Evolutionary conservation across 2,797 vertebrate species (phyloP).

Genomic region (Phylloscopus collybita): DNA sequence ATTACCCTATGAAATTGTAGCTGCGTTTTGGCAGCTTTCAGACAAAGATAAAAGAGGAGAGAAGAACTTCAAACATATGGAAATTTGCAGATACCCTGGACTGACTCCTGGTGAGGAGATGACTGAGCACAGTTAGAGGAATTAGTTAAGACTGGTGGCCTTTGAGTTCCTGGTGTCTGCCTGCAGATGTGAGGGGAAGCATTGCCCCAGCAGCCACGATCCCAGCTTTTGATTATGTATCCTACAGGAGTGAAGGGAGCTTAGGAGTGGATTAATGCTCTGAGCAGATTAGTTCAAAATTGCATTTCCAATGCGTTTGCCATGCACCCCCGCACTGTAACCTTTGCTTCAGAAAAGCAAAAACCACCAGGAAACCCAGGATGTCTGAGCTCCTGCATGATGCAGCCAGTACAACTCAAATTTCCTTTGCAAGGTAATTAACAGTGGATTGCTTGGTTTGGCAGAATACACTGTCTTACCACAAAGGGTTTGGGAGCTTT

Average conservation of each 20-base stretch:
- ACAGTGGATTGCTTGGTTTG: neutral
- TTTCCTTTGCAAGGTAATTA: neutral
- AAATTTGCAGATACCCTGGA: constrained; percentile 11
- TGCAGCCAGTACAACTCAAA: neutral
- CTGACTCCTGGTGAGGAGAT: constrained; percentile 26
- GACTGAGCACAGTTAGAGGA: neutral
- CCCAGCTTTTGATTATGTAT: constrained; percentile 25
- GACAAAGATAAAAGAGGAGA: constrained; percentile 48
- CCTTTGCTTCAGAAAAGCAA: neutral
- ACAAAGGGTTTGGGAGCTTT: neutral
- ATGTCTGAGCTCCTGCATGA: neutral
- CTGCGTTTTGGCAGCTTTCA: constrained; percentile 27
- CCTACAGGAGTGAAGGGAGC: neutral
- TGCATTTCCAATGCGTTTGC: constrained; percentile 25
- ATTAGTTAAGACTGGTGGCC: constrained; percentile 31
- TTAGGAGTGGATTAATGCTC: constrained; percentile 61
- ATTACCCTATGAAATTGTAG: constrained; percentile 46
- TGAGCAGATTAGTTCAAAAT: constrained; percentile 43
- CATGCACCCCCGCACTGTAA: neutral
- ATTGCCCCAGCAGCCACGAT: constrained; percentile 13
- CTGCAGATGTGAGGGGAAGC: constrained; percentile 12
- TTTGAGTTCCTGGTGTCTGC: constrained; percentile 19
- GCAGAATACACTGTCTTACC: neutral
- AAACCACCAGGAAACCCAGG: neutral
- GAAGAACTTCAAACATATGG: constrained; percentile 55